Percentiles rank a stretch among this genome's conserved stretches.
Conservation (phyloP, 1,140 invertebrate genomes). For the Ladona fulva region DNA sequence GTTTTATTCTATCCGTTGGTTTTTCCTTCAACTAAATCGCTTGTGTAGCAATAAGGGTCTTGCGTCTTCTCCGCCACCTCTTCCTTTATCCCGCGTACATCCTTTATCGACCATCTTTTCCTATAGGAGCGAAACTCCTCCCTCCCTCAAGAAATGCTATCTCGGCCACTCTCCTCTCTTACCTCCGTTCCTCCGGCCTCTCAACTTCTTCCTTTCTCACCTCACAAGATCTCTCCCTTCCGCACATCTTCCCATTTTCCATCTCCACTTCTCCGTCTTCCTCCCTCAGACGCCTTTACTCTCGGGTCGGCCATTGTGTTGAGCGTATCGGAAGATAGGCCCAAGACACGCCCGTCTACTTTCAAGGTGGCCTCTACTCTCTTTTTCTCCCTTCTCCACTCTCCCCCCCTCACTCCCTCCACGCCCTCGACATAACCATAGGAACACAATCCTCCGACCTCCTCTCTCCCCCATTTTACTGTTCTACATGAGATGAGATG, state of each 20-base stretch:
- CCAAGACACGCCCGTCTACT: slow-evolving; percentile 1
- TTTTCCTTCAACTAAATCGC: too few species aligned
- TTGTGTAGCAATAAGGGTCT: not conserved
- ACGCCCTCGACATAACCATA: not conserved
- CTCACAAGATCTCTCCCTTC: not conserved
- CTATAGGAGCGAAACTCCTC: not conserved
- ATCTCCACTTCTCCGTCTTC: not conserved
- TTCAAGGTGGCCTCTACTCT: not conserved
- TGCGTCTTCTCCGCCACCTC: not conserved
- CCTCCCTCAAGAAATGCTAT: slow-evolving; percentile 3
- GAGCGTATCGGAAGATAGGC: not conserved
- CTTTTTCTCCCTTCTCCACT: not conserved
- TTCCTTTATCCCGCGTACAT: too few species aligned
- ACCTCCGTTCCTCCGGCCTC: not conserved
- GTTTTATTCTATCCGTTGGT: too few species aligned
- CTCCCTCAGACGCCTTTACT: not conserved
- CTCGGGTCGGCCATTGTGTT: not conserved
- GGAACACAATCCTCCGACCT: not conserved
- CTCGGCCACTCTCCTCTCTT: not conserved
- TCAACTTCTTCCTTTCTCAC: not conserved
- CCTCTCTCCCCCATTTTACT: not conserved
- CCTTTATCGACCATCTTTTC: not conserved
- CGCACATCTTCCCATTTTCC: not conserved
- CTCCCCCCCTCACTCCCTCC: not conserved
- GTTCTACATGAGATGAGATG: not conserved